Conservation (phyloP, 2,113 vertebrate species). For the Nycticebus coucang region DNA sequence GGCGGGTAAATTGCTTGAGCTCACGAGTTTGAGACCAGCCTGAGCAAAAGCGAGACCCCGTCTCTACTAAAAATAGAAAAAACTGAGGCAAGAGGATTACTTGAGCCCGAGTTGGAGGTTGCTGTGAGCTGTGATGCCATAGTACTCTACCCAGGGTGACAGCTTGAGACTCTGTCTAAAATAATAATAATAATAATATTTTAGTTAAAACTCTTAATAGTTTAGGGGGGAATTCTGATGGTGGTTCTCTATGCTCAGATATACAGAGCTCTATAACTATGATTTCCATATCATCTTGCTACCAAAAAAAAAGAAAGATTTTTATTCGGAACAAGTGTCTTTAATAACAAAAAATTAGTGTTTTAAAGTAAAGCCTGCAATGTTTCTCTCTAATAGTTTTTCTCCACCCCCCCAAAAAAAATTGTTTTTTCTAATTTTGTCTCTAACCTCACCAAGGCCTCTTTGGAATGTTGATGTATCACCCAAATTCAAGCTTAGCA, state of each 20-base stretch:
- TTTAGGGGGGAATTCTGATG: not conserved
- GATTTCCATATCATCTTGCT: not conserved
- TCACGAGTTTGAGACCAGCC: too few species aligned
- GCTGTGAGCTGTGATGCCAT: too few species aligned
- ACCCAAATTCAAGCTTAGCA: not conserved
- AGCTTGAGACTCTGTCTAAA: too few species aligned
- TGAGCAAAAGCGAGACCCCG: too few species aligned
- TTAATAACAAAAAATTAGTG: not conserved
- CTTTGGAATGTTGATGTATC: not conserved
- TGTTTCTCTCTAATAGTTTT: not conserved
- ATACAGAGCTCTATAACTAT: not conserved
- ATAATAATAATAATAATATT: not conserved
- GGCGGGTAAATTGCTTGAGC: too few species aligned
- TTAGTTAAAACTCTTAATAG: not conserved
- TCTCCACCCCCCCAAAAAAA: not conserved
- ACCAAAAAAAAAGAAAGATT: not conserved
- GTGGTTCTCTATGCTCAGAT: not conserved
- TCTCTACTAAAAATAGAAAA: too few species aligned
- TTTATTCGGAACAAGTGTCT: not conserved
- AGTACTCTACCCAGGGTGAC: too few species aligned
- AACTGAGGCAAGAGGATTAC: too few species aligned
- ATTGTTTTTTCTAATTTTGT: not conserved
- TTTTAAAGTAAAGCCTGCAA: conserved; percentile 45
- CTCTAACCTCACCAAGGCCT: not conserved
- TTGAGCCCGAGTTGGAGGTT: too few species aligned